Base-by-base conservation (phyloP, 2,888 invertebrate genomes). In the Xylota sylvarum region DNA sequence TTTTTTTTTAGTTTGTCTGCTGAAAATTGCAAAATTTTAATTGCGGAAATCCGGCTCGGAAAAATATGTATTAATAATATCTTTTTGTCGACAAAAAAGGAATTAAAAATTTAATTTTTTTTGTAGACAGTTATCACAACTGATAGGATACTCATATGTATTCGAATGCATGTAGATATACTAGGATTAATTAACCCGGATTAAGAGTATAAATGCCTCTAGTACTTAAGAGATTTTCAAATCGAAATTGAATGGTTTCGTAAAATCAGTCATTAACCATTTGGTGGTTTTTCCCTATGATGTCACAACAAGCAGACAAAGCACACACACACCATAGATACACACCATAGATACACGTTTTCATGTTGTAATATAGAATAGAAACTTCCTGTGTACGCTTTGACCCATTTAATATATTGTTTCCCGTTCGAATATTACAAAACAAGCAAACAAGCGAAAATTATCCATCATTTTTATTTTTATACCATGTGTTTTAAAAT, bases 1-100 rank as follows among this genome's bases (percentile, higher is more conserved):
- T 52, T 32, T 10, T 43, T 30, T 32, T 48, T 23, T 4, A 6
- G 17, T 46, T 46, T 70, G 32, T 19, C 17, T 17, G 30, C 1
- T 58, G 48, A 10, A 77, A 58, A 67, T 58, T 77, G 58, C 58
- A 37, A 67, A 67, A 55, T 67, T 67, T 65, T 67, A 76, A 76
- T 76, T 76, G 76, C 76, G 65, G 56, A 76, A 58, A 76, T 67
- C 46, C 65, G 55, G 4, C 37, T 27, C 37, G 65, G 46, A 27
- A 52, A 35, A 50, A 46, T 32, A 23, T 23, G 23, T 23, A 46
- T 19, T n/a, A 27, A 17, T 10, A 6, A 50, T 56, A 14, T 37
- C 23, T 3, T 23, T 32, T 32, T 17, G 5, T 17, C 32, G n/a
- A 43, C 12, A 32, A 72, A 58, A 48, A 27, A 72, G 58, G 23